Base-by-base conservation (phyloP, 30 jellyfish, hydroid and myxozoan genomes). In the Haliclystus octoradiatus region DNA sequence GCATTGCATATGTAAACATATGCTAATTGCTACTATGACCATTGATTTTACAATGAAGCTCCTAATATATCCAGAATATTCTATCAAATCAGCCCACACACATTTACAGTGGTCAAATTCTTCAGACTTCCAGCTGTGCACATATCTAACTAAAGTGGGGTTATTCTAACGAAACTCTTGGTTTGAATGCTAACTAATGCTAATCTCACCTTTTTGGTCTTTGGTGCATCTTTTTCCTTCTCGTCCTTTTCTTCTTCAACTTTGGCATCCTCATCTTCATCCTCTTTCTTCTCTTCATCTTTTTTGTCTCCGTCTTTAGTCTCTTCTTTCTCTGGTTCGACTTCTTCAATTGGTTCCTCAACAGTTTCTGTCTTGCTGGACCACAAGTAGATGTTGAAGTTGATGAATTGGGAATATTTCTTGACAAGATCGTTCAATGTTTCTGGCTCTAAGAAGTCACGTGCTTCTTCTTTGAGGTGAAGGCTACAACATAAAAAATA, bases 391-490 rank as follows among this genome's bases (percentile, higher is more conserved):
- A 93, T 93, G 81, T 84, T 84, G 84, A 84, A 93, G 81, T 77
- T 84, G 94, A 93, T 93, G 77, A 93, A 93, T 34, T 93, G 97
- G 31, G 97, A 84, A 40, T 93, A 93, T 52, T 93, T 93, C 88
- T 81, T 84, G 62, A 93, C 75, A 69, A 93, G 74, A 81, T 85
- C 94, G 19, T 68, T 68, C 64, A 93, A 65, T 29, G 96, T 93
- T 24, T 77, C 74, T 31, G 77, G 92, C 66, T 93, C 97, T 79
- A 93, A 75, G 72, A 72, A 93, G 52, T 93, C 99, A 50, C 94
- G 82, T 28, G 99, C 96, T 50, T 93, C 97, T 66, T 93, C 96
- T 66, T 93, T 93, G 84, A 93, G 64, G 71, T 93, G 85, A 34
- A 93, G 66, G 33, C 95, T 88, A 53, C 15, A 84, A 1, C 26